Conservation (phyloP, 2,797 vertebrate genomes). For the Microtus californicus region DNA sequence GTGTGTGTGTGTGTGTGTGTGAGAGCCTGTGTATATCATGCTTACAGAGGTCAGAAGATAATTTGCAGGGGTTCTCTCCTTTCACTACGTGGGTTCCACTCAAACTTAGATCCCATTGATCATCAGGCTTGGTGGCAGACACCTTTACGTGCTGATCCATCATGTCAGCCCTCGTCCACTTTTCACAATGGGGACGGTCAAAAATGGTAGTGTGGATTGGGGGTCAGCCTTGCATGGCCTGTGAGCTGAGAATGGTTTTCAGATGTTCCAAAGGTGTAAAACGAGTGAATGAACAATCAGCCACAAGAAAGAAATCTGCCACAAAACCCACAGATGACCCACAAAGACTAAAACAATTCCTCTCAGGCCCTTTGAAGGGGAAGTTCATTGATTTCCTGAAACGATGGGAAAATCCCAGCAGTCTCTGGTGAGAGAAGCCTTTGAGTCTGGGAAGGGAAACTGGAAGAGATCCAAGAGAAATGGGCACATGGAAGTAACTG, state of each 20-base stretch:
- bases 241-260: conserved; percentile 39
- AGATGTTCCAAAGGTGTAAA: conserved; percentile 28
- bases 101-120: background rate
- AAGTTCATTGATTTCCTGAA: conserved; percentile 14
- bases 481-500: conserved; percentile 17
- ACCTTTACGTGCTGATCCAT: background rate
- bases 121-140: background rate
- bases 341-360: conserved; percentile 43
- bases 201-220: conserved; percentile 48
- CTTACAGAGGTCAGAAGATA: background rate
- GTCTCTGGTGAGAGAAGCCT: conserved; percentile 43
- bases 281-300: background rate
- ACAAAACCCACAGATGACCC: background rate
- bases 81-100: background rate
- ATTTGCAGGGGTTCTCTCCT: background rate
- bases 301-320: background rate
- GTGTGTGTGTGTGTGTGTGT: background rate
- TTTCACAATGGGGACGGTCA: background rate
- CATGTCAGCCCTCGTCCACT: background rate
- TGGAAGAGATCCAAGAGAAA: conserved; percentile 48
- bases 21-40: no score
- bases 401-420: conserved; percentile 41
- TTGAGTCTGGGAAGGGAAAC: conserved; percentile 45
- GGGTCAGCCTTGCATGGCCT: background rate
- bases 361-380: conserved; percentile 43